Evolutionary conservation across 2,797 vertebrate species (phyloP).

Genomic region (Pseudochaenichthys georgianus): DNA sequence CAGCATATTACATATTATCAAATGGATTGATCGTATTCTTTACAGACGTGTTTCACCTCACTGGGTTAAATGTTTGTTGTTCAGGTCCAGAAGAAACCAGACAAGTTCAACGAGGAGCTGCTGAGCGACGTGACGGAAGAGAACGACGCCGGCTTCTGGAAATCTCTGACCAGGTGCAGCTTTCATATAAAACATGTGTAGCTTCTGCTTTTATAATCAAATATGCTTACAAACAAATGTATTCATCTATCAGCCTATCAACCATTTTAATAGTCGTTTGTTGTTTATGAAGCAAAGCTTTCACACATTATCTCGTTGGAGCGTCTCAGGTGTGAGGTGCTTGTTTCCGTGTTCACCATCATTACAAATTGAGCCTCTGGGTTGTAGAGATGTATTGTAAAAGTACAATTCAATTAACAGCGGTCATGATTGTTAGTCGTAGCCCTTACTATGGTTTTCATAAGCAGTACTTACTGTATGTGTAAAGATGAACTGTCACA

Average conservation of each 20-base stretch:
- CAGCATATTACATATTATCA: not conserved
- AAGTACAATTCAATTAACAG: too few species aligned
- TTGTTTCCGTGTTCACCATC: too few species aligned
- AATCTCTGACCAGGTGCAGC: conserved; percentile 92
- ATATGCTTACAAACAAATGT: not conserved
- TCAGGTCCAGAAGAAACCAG: conserved; percentile 97
- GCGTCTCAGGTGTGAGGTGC: too few species aligned
- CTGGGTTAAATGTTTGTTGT: conserved; percentile 1
- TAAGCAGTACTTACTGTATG: too few species aligned
- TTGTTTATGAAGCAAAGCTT: not conserved
- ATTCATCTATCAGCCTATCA: not conserved
- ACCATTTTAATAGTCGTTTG: not conserved
- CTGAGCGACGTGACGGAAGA: conserved; percentile 92
- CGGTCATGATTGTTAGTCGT: too few species aligned
- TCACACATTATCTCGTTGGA: not conserved
- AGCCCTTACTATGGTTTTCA: too few species aligned
- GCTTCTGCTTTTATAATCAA: not conserved
- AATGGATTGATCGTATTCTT: not conserved
- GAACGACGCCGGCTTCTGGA: conserved; percentile 95
- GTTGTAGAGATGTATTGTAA: too few species aligned
- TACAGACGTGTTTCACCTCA: not conserved
- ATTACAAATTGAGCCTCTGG: too few species aligned
- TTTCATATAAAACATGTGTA: not conserved
- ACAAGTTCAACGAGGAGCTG: conserved; percentile 95
- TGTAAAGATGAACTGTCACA: too few species aligned